Base-by-base conservation (phyloP, 2,888 invertebrate genomes). In the Prenolepis imparis region DNA sequence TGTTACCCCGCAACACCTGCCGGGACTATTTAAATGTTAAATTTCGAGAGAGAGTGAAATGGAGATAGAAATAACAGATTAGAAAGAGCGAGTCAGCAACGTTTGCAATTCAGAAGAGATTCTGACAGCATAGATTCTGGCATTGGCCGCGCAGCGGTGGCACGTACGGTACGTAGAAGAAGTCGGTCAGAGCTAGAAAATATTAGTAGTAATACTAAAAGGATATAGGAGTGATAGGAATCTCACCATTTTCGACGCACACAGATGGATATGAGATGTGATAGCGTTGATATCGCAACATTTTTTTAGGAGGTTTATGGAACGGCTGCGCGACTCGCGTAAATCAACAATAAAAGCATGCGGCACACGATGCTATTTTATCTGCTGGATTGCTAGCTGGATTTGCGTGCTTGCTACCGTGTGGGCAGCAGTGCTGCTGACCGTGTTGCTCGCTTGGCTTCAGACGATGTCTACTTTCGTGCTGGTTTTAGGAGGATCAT, bases 171-270 rank as follows among this genome's bases (percentile, higher is more conserved):
- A 92, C 92, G 48, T n/a, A 90, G 92, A 92, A 91, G 93, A 68
- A 93, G 93, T 93, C 91, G 93, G 88, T 93, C 93, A 93, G 91
- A 93, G 94, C 94, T 94, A 94, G 92, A 93, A 94, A 93, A 92
- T 93, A 93, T 93, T 93, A 91, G 91, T 90, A 90, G 86, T 93
- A 93, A 52, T 92, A 92, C 92, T 93, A 93, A 90, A 91, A 92
- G 92, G 91, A 92, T 91, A 91, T 89, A 94, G 93, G 94, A 94
- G 90, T 94, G 91, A 93, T 93, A 93, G 92, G 94, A 94, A 91
- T 93, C 94, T 94, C 94, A 94, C 94, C 94, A 94, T 94, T 94
- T 94, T 92, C 91, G 93, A 93, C 93, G 93, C 92, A 94, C 92
- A 94, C 93, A 94, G 93, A 93, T 93, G 94, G 92, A 92, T 92